Evolutionary conservation across 2,113 vertebrate species (phyloP).

Genomic region (Phaethon lepturus): DNA sequence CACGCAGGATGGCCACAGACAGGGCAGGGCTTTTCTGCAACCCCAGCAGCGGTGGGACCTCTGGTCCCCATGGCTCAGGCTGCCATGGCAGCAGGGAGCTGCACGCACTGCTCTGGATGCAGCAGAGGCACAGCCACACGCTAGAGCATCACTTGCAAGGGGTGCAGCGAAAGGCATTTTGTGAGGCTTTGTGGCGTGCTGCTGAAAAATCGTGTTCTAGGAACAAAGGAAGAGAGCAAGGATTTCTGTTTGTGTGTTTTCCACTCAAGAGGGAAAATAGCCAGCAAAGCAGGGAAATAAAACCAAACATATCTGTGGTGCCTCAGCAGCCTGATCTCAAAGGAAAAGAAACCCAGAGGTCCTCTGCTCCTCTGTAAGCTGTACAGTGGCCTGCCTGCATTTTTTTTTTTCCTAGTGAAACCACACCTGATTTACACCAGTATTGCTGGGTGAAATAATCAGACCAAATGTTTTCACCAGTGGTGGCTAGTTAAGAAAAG

Average conservation of each 20-base stretch:
- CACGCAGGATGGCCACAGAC: background rate
- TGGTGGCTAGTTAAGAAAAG: background rate
- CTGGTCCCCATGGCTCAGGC: background rate
- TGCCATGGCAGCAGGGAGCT: background rate
- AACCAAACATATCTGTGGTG: background rate
- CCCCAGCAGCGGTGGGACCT: background rate
- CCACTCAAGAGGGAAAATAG: background rate
- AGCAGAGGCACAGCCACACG: background rate
- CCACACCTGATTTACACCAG: background rate
- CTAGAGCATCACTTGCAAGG: fast-evolving
- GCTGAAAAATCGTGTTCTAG: background rate
- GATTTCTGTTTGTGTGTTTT: background rate
- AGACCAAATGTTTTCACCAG: background rate
- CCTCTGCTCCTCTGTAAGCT: background rate
- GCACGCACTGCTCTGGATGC: fast-evolving
- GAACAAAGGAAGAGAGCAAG: background rate
- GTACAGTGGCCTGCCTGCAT: background rate
- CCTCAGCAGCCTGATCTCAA: background rate
- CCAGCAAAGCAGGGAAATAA: background rate
- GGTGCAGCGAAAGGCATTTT: background rate
- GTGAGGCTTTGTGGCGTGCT: background rate
- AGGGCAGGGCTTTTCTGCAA: background rate
- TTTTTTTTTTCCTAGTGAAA: background rate
- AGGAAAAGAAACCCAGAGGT: background rate
- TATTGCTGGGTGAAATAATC: background rate